Base-by-base conservation (phyloP, 2,888 invertebrate genomes). In the Pomacea canaliculata region DNA sequence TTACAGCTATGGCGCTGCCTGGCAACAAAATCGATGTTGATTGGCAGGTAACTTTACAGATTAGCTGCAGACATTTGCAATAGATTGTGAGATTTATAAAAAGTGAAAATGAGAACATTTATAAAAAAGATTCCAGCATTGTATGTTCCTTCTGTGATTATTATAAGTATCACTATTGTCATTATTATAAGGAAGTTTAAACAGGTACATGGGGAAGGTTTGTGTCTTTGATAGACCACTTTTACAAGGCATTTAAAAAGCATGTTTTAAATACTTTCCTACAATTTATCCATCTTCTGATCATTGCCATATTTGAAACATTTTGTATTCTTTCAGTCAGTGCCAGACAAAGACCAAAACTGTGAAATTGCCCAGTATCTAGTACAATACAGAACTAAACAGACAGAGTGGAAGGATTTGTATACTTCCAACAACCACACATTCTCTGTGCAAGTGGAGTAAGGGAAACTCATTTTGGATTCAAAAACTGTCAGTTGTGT, bases 1-100 rank as follows among this genome's bases (percentile, higher is more conserved):
- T 83, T 1, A 68, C 73, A 46, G 80, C 72, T 37, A 71, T 76
- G 59, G 76, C 81, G 7, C 56, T 80, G 13, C 78, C 82, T 62
- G 73, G 72, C 51, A 56, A 73, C 62, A 70, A 77, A 27, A 63
- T 85, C 18, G 60, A 72, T n/a, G 76, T 84, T 19, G 71, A 75
- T 48, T 83, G 84, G 85, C 77, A 79, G 82, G 83, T 84, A 74
- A 56, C 63, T 74, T 46, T 23, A 56, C 49, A 62, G 16, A 23
- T n/a, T 71, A 23, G 19, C n/a, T 18, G 10, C 5, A 0, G 49
- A 60, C 5, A 37, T 37, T 37, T 37, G 37, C 37, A 5, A 37
- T 5, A 37, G 3, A 37, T 1, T 37, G 37, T 37, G 37, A 37
- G 37, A 37, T 37, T 37, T 37, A 37, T 5, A 37, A 37, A 37